These are phyloP conservation scores for Corbicula japonica DNA, from an alignment of 2,888 invertebrate species.

Conservation along the genomic window DNA sequence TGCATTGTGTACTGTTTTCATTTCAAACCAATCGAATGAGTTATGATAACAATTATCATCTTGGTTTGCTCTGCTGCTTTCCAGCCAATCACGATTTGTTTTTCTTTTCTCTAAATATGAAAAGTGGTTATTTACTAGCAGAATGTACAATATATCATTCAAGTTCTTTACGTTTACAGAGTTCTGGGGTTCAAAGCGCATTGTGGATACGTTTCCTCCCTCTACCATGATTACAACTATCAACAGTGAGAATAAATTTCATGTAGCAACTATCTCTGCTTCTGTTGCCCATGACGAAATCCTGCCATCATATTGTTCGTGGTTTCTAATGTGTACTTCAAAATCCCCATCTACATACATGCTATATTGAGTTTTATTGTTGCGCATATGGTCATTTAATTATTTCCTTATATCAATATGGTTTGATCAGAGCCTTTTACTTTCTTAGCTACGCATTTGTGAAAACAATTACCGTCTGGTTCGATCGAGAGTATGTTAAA, in stretches of 20 bases:
- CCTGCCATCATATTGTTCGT: background rate
- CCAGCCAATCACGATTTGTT: background rate
- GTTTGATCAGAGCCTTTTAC: no score
- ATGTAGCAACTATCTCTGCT: background rate
- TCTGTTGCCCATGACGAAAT: slow-evolving; percentile 1
- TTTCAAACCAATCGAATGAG: slow-evolving; percentile 1
- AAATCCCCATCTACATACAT: background rate
- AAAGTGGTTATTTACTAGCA: no score
- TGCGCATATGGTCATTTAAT: slow-evolving; percentile 12
- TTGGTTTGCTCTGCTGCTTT: background rate
- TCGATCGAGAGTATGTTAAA: no score
- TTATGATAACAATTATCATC: background rate
- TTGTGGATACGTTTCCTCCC: background rate
- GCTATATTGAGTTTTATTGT: background rate
- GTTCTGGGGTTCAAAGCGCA: background rate
- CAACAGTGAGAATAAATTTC: background rate
- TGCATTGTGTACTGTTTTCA: background rate
- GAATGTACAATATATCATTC: no score
- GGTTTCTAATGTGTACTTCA: background rate
- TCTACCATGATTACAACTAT: background rate
- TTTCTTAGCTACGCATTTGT: no score
- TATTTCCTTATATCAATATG: no score
- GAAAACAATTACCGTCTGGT: no score
- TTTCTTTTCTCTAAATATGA: no score
- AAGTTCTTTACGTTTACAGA: no score